phyloP scores from a whole-genome alignment of 1,140 invertebrate species.

The Philotrypesis tridentata region DNA sequence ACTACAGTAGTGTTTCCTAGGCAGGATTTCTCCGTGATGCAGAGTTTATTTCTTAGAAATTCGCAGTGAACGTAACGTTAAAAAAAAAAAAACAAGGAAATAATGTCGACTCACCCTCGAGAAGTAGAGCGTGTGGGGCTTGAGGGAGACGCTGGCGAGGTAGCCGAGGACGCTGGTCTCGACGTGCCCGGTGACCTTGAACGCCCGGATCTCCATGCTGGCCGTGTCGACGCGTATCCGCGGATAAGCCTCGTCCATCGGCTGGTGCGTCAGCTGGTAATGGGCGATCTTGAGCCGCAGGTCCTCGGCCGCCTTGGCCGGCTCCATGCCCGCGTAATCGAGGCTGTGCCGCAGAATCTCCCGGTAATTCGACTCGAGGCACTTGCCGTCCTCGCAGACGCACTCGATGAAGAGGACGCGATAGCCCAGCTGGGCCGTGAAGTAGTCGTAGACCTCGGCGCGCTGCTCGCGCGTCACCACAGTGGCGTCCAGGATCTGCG shows the following conservation, averaged over 20 bases:
- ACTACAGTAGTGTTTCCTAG: too few species aligned
- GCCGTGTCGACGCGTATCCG: slow-evolving; percentile 84
- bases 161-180: slow-evolving; percentile 86
- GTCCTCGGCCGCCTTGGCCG: slow-evolving; percentile 85
- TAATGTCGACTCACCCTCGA: slow-evolving; percentile 77
- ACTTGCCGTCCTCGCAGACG: slow-evolving; percentile 87
- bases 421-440: slow-evolving; percentile 83
- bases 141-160: slow-evolving; percentile 83
- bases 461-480: slow-evolving; percentile 89
- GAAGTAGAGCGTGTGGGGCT: slow-evolving; percentile 83
- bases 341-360: slow-evolving; percentile 93
- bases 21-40: too few species aligned
- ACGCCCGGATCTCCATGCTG: slow-evolving; percentile 76
- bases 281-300: slow-evolving; percentile 89
- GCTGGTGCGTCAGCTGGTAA: slow-evolving; percentile 87
- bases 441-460: slow-evolving; percentile 84
- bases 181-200: slow-evolving; percentile 79
- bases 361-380: slow-evolving; percentile 90
- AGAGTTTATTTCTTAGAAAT: too few species aligned
- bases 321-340: slow-evolving; percentile 89
- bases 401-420: slow-evolving; percentile 95
- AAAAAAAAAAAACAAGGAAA: slow-evolving; percentile 22
- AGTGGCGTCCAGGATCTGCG: slow-evolving; percentile 87
- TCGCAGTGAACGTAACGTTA: too few species aligned
- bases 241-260: slow-evolving; percentile 78